Evolutionary conservation across 2,797 vertebrate species (phyloP).

Genomic region (Cyprinodon diabolis): DNA sequence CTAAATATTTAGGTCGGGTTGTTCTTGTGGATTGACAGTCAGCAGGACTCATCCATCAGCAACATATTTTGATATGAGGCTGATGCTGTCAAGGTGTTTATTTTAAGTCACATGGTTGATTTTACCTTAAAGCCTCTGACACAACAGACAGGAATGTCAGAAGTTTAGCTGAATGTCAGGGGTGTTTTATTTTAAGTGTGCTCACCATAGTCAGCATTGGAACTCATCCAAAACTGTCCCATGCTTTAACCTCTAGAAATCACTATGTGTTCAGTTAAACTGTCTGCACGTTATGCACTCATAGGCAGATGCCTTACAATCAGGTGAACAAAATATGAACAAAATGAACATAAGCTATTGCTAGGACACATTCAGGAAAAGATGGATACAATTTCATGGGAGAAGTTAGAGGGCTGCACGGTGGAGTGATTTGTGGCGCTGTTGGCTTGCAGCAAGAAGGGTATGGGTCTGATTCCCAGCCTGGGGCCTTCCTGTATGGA

Average conservation of each 20-base stretch:
- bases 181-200: not conserved
- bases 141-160: conserved; percentile 3
- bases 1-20: not conserved
- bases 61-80: not conserved
- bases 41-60: not conserved
- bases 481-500: too few species aligned
- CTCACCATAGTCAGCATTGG: not conserved
- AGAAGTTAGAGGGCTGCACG: too few species aligned
- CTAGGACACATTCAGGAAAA: too few species aligned
- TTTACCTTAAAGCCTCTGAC: not conserved
- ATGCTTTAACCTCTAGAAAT: not conserved
- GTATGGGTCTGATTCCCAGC: too few species aligned
- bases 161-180: not conserved
- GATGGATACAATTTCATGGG: too few species aligned
- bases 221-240: not conserved
- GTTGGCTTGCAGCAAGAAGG: too few species aligned
- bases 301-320: too few species aligned
- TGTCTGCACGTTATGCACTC: not conserved
- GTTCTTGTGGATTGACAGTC: not conserved
- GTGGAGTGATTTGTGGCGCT: too few species aligned
- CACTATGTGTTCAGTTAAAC: not conserved
- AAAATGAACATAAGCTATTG: too few species aligned
- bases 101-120: not conserved
- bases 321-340: too few species aligned
- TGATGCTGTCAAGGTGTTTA: conserved; percentile 4